Evolutionary conservation across 2,113 vertebrate genomes (phyloP), one percentile per base, ranked within the genome.

Genomic region (Caracal caracal): DNA sequence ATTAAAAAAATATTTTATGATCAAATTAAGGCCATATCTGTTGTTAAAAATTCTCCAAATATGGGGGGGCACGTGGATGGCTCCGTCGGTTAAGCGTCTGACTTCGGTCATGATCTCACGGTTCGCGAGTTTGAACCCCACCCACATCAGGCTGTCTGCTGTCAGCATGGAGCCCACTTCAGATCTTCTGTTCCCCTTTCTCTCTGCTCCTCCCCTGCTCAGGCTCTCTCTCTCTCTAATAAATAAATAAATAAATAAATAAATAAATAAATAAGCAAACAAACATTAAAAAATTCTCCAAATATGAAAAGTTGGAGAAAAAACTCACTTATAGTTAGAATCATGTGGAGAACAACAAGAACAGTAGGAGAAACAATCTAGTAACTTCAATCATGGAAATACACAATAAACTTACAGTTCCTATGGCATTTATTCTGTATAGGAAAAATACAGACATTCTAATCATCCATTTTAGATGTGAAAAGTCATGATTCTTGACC

Each of bases 231-330:
- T 51, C 49, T 51, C 53, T 56, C 53, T 56, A 43, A 43, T 40
- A 40, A 40, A 40, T 40, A 40, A 40, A 40, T 40, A 40, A 40
- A 40, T 1, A 43, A 43, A 43, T 1, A 43, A 43, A 7, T 0
- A 43, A 43, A 43, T 0, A 43, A 43, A 43, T 0, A 43, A 43
- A 43, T 1, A 43, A 43, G 1, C 19, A 56, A 56, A 0, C 19
- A 56, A 56, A 53, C 51, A 56, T 56, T 56, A 8, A 56, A 56
- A 56, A 56, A 56, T 56, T 61, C 28, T 93, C 28, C 80, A 80
- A n/a, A 37, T 53, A 30, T 10, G 73, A 79, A 83, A 70, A 49
- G 11, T 43, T 90, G 35, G 15, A 89, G 70, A 35, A 53, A 13
- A 37, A 37, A n/a, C 73, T 85, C 40, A 63, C 7, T 71, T 28